phyloP scores from a whole-genome alignment of 2,797 vertebrate species.

The Scyliorhinus canicula region DNA sequence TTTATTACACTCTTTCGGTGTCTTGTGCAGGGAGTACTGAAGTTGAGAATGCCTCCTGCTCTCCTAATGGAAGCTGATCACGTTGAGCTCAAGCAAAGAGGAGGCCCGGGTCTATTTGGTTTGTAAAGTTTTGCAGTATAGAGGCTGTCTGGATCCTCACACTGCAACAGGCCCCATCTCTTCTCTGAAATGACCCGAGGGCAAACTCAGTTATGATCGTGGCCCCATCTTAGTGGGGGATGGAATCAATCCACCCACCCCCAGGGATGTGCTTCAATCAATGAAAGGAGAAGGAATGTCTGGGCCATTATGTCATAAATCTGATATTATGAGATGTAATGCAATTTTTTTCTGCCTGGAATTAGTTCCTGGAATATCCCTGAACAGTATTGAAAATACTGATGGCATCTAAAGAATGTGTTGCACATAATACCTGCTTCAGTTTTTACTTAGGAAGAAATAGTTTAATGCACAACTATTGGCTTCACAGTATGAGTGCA shows the following conservation, averaged over 20 bases:
- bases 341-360: neutral
- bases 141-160: neutral
- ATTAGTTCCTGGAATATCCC: neutral
- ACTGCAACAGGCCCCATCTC: neutral
- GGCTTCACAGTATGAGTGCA: neutral
- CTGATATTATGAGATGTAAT: neutral
- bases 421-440: neutral
- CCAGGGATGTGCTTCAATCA: neutral
- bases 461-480: neutral
- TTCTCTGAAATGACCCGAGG: neutral
- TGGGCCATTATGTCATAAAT: neutral
- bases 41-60: neutral
- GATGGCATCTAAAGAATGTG: neutral
- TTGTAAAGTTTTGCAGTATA: neutral
- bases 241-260: neutral
- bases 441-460: neutral
- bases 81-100: neutral
- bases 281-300: neutral
- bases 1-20: neutral
- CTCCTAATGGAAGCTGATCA: neutral
- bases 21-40: neutral
- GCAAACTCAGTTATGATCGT: neutral
- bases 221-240: neutral
- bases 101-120: neutral
- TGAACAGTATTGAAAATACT: neutral